Base-by-base conservation (phyloP, 2,888 invertebrate species). In the Xestoiulus laeticollis region DNA sequence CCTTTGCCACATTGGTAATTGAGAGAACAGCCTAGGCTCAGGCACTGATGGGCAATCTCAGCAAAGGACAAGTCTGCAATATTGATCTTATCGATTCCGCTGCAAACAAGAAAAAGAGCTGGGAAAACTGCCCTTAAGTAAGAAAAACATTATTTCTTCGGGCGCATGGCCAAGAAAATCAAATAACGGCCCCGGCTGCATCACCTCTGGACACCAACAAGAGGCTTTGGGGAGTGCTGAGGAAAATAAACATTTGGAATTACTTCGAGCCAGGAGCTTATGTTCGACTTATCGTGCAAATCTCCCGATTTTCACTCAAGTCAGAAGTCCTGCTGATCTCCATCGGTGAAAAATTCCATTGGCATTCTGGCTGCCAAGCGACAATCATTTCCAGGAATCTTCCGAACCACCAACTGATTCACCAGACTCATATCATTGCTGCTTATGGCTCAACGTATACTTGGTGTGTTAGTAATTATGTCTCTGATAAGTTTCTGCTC, bases 41-140 rank as follows among this genome's bases (percentile, higher is more conserved):
- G n/a, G 8, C 10, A 26, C 22, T 68, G 68, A 68, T 78, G 78
- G 78, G 30, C 78, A 30, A 78, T 78, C 78, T 78, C 78, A 22
- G 30, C 78, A 78, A 14, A 30, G 30, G 78, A 78, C 78, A 30
- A 78, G 30, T 1, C 30, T 30, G 78, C 78, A 78, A 78, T 26
- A 78, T 78, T 22, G 78, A 78, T 78, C 30, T 78, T 22, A 78
- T 78, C 78, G 30, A 78, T 78, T 78, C 59, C 59, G n/a, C 3
- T 19, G 78, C 26, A 30, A 78, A 30, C 78, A 78, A 78, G 30
- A 78, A 30, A 5, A 78, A 30, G 78, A 30, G 30, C 26, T 30
- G 30, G 30, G 30, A 22, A 78, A 78, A 78, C 30, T 78, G 78
- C 5, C 78, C 30, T 78, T 78, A 78, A 30, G 78, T 78, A 78